These are phyloP conservation scores for Amphimallon solstitiale DNA, from an alignment of 2,888 invertebrate genomes.

Conservation along the genomic window DNA sequence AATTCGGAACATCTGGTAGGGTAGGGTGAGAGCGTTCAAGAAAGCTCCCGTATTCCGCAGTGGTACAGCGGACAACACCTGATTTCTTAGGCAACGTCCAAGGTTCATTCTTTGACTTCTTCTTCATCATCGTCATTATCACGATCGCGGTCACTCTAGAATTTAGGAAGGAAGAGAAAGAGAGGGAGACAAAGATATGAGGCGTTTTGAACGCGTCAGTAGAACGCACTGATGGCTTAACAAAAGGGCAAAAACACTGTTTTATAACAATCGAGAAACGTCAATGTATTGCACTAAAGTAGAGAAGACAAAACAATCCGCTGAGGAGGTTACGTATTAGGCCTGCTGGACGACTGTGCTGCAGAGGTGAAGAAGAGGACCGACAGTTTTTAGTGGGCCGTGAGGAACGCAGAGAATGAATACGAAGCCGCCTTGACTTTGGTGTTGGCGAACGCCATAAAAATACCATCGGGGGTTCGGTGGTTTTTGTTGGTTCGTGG, in stretches of 20 bases:
- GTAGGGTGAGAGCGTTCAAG: neutral
- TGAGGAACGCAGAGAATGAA: conserved; percentile 52
- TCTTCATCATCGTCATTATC: conserved; percentile 14
- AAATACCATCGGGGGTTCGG: conserved; percentile 57
- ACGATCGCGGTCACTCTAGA: conserved; percentile 14
- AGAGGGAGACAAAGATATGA: conserved; percentile 8
- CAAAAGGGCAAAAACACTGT: conserved; percentile 43
- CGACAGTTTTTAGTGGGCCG: conserved; percentile 41
- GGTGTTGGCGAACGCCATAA: conserved; percentile 60
- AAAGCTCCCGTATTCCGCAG: conserved; percentile 30
- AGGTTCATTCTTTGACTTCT: neutral
- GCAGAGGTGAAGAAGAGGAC: conserved; percentile 15
- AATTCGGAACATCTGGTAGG: conserved; percentile 41
- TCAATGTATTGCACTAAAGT: conserved; percentile 49
- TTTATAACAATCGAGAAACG: conserved; percentile 46
- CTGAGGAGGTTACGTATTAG: conserved; percentile 34
- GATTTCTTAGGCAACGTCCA: conserved; percentile 20
- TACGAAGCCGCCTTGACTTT: conserved; percentile 57
- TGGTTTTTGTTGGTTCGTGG: conserved; percentile 45
- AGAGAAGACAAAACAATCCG: conserved; percentile 50
- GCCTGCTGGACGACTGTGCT: conserved; percentile 27
- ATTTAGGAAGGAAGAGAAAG: neutral
- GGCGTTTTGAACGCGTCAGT: conserved; percentile 19
- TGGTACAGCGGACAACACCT: conserved; percentile 28
- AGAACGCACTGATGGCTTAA: conserved; percentile 47